Conservation (phyloP, 92 coral and sea anemone genomes). For the Blastomussa wellsi region DNA sequence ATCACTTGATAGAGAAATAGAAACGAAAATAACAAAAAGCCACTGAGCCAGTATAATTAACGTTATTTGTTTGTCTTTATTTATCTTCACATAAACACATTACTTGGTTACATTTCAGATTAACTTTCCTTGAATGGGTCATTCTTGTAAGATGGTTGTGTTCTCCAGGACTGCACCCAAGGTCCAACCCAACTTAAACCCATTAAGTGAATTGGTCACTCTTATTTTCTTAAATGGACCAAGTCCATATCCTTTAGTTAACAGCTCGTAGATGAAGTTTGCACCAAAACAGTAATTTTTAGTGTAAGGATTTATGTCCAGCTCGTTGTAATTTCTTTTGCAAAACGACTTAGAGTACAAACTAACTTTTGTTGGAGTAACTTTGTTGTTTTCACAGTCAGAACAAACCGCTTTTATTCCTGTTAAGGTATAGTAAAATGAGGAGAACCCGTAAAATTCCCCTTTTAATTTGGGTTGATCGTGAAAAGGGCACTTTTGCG, state of each 20-base stretch:
- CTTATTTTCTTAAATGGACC: neutral
- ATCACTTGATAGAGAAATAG: too few relatives aligned
- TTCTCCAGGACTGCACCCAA: conserved; percentile 49
- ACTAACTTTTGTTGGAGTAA: conserved; percentile 9
- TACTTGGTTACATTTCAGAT: too few relatives aligned
- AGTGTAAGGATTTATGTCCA: conserved; percentile 7
- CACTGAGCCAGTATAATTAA: too few relatives aligned
- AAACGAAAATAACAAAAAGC: too few relatives aligned
- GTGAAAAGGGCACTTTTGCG: conserved; percentile 40
- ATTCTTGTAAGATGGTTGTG: conserved; percentile 2
- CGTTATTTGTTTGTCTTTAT: too few relatives aligned
- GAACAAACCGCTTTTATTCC: conserved; percentile 35
- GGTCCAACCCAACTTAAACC: conserved; percentile 63
- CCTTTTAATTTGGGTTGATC: conserved; percentile 60
- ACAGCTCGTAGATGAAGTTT: conserved; percentile 45
- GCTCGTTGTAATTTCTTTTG: neutral
- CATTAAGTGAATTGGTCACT: conserved; percentile 36
- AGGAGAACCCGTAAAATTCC: conserved; percentile 38
- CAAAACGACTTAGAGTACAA: conserved; percentile 7
- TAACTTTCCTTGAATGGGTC: neutral
- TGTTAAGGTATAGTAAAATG: conserved; percentile 35
- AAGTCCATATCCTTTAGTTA: conserved; percentile 26
- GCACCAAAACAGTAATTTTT: conserved; percentile 39
- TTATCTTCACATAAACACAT: too few relatives aligned
- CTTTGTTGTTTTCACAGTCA: conserved; percentile 24